Conservation (phyloP, 2,888 invertebrate genomes). For the Dioctria rufipes region DNA sequence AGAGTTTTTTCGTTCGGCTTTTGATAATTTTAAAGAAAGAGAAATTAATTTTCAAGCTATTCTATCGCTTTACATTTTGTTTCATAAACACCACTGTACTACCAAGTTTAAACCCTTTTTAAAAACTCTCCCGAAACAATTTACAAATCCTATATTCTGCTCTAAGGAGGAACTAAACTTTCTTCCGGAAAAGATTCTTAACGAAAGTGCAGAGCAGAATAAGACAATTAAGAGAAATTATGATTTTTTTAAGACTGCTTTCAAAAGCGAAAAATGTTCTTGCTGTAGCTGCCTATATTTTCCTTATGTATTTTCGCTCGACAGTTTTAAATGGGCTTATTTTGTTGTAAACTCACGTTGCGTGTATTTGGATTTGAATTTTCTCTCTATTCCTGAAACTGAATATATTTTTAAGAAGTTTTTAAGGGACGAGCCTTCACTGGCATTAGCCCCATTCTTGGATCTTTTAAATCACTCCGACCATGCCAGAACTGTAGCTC, state of each 20-base stretch:
- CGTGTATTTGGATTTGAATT: constrained; percentile 79
- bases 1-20: constrained; percentile 71
- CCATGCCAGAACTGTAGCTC: constrained; percentile 74
- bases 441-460: constrained; percentile 89
- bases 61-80: constrained; percentile 81
- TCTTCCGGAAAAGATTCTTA: constrained; percentile 75
- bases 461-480: constrained; percentile 92
- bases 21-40: constrained; percentile 62
- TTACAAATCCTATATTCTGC: constrained; percentile 81
- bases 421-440: constrained; percentile 75
- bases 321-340: constrained; percentile 84
- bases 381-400: constrained; percentile 69
- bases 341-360: constrained; percentile 89
- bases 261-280: constrained; percentile 64
- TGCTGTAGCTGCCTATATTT: constrained; percentile 71
- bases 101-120: constrained; percentile 79
- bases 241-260: constrained; percentile 61
- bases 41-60: constrained; percentile 79
- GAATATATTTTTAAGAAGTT: constrained; percentile 64
- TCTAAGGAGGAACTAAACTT: constrained; percentile 73
- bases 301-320: constrained; percentile 72
- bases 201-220: constrained; percentile 74
- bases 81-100: constrained; percentile 76
- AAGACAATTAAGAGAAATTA: constrained; percentile 70
- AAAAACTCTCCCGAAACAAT: constrained; percentile 78